These are phyloP conservation scores for Drosophila kanapiae DNA, from an alignment of 1,140 invertebrate species.

Conservation along the genomic window DNA sequence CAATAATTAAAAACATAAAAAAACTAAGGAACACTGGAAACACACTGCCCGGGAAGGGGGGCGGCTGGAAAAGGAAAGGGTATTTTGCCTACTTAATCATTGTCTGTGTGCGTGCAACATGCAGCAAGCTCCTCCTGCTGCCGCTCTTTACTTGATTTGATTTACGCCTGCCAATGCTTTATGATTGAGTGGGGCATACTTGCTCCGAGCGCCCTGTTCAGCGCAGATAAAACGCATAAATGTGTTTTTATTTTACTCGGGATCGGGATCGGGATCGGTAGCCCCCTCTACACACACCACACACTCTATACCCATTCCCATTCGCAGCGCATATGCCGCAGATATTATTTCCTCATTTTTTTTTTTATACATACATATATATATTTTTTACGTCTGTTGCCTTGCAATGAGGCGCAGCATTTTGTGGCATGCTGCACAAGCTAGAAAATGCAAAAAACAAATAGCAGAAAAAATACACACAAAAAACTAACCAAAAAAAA, in stretches of 20 bases:
- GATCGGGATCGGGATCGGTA: conserved; percentile 7
- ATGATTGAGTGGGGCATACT: conserved; percentile 77
- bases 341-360: conserved; percentile 52
- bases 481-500: conserved; percentile 4
- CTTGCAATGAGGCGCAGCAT: conserved; percentile 83
- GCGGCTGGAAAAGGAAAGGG: conserved; percentile 24
- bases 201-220: not conserved
- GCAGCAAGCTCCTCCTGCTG: conserved; percentile 45
- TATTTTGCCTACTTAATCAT: conserved; percentile 83
- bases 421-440: conserved; percentile 71
- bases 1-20: conserved; percentile 84
- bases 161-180: conserved; percentile 83
- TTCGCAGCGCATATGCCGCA: conserved; percentile 65
- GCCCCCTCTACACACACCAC: not conserved
- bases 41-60: not conserved
- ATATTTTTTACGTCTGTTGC: conserved; percentile 83
- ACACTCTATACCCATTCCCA: conserved; percentile 18
- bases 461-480: conserved; percentile 8
- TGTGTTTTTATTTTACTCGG: conserved; percentile 73
- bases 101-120: conserved; percentile 82
- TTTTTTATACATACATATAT: conserved; percentile 12
- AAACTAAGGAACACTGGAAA: conserved; percentile 11
- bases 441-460: conserved; percentile 49
- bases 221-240: conserved; percentile 52
- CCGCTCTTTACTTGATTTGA: conserved; percentile 79